Base-by-base conservation (phyloP, 2,113 vertebrate genomes). In the Rhea americana region DNA sequence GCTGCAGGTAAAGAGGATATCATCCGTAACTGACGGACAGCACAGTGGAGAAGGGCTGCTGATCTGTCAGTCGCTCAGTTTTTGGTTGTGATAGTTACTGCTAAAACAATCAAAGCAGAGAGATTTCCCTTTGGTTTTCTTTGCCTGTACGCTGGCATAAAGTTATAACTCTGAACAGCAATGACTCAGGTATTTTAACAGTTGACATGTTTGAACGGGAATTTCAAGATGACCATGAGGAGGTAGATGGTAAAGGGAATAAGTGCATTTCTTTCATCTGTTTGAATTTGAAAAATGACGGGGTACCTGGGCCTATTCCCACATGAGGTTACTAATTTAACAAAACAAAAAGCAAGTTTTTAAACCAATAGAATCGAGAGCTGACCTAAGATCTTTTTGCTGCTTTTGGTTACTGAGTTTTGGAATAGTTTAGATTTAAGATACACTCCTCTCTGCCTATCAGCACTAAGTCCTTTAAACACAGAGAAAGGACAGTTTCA, bases 21-120 rank as follows among this genome's bases (percentile, higher is more conserved):
- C 3, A 3, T 51, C 1, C 1, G 2, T 13, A 26, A 14, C 25
- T 45, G 58, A 10, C n/a, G 16, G 53, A 26, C 20, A 56, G 51
- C 18, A 22, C 28, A 19, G 61, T 0, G 21, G 24, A 41, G 47
- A 28, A 32, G 50, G 35, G 37, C 82, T 76, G 61, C 62, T 20
- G 70, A 24, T 4, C 1, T 9, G 51, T 48, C 58, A 19, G 17
- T 14, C 45, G n/a, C 71, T 51, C 41, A 4, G 1, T 8, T 55
- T 32, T 71, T 48, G 17, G 30, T 17, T 56, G 55, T 56, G 55
- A n/a, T 56, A 81, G 41, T 58, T 65, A 22, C 39, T 7, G 15
- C 62, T 45, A 61, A 50, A 9, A 28, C 30, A 28, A 65, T 80
- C 39, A 45, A 48, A 82, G 2, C 2, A 25, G 55, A 63, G 55